These are phyloP conservation scores for Littorina saxatilis DNA, from an alignment of 1,140 invertebrate species.

Conservation along the genomic window DNA sequence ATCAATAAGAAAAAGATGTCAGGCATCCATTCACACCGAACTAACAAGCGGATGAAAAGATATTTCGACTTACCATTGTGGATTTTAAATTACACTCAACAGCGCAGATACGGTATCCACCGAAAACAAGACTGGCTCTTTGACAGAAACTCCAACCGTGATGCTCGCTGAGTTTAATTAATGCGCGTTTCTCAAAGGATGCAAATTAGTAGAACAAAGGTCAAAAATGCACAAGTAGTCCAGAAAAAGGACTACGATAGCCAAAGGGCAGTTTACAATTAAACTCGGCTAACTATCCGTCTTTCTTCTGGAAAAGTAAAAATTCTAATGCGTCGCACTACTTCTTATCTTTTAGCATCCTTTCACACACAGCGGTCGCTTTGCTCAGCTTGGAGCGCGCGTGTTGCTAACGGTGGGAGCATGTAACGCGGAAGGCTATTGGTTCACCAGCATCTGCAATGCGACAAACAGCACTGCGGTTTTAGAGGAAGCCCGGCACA, in stretches of 20 bases:
- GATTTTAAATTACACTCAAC: conserved; percentile 14
- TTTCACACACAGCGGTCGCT: conserved; percentile 31
- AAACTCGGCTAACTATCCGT: neutral
- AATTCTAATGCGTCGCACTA: conserved; percentile 12
- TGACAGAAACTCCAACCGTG: neutral
- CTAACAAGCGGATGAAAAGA: neutral
- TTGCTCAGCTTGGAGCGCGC: conserved; percentile 18
- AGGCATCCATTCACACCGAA: neutral
- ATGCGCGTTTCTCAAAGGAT: neutral
- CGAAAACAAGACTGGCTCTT: neutral
- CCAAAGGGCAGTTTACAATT: neutral
- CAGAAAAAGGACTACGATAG: neutral
- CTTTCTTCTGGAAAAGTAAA: neutral
- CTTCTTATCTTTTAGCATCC: conserved; percentile 28
- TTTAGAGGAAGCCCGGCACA: neutral
- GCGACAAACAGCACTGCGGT: conserved; percentile 34
- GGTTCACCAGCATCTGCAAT: conserved; percentile 37
- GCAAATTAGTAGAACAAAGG: neutral
- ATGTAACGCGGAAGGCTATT: conserved; percentile 35
- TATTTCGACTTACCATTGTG: conserved; percentile 18
- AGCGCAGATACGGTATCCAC: neutral
- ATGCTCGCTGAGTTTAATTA: conserved; percentile 2
- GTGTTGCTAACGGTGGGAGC: conserved; percentile 31
- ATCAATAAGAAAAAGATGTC: neutral
- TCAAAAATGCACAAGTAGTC: neutral